Percentiles rank a stretch among this genome's conserved stretches.
These are phyloP conservation scores for Coelopa frigida DNA, from an alignment of 1,140 invertebrate species.

Conservation along the genomic window DNA sequence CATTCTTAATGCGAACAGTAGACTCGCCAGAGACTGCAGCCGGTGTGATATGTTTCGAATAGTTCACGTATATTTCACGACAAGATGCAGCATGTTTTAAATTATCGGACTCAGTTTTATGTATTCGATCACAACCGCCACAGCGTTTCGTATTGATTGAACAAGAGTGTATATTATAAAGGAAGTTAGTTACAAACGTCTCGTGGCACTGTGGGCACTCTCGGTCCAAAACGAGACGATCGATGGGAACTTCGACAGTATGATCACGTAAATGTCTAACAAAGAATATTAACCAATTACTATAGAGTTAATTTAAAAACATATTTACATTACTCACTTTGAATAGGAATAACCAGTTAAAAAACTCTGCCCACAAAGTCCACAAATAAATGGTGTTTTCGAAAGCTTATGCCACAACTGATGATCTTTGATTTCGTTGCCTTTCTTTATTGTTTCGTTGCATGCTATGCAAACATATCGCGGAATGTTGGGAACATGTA, in stretches of 20 bases:
- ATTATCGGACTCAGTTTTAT: slow-evolving; percentile 24
- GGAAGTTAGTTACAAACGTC: slow-evolving; percentile 34
- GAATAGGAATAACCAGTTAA: slow-evolving; percentile 26
- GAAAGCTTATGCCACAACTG: slow-evolving; percentile 41
- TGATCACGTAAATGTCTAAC: slow-evolving; percentile 34
- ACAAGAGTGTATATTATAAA: slow-evolving; percentile 40
- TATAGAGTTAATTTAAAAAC: not conserved
- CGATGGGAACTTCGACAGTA: slow-evolving; percentile 18
- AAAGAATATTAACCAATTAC: not conserved
- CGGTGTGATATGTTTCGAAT: slow-evolving; percentile 34
- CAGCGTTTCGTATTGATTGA: slow-evolving; percentile 30
- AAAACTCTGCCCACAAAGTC: slow-evolving; percentile 23
- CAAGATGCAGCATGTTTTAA: slow-evolving; percentile 32
- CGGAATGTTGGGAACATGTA: slow-evolving; percentile 26
- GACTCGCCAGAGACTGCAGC: slow-evolving; percentile 22
- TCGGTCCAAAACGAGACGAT: slow-evolving; percentile 27
- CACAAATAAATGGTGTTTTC: slow-evolving; percentile 37
- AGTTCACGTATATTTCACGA: slow-evolving; percentile 29
- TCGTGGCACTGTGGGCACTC: slow-evolving; percentile 34
- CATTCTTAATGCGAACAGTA: slow-evolving; percentile 32
- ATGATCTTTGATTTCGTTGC: slow-evolving; percentile 34
- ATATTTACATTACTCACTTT: slow-evolving; percentile 9
- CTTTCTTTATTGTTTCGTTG: slow-evolving; percentile 30
- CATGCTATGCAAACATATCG: slow-evolving; percentile 35
- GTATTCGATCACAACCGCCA: slow-evolving; percentile 28